phyloP scores from a whole-genome alignment of 1,140 invertebrate species.

The Zaprionus camerounensis region DNA sequence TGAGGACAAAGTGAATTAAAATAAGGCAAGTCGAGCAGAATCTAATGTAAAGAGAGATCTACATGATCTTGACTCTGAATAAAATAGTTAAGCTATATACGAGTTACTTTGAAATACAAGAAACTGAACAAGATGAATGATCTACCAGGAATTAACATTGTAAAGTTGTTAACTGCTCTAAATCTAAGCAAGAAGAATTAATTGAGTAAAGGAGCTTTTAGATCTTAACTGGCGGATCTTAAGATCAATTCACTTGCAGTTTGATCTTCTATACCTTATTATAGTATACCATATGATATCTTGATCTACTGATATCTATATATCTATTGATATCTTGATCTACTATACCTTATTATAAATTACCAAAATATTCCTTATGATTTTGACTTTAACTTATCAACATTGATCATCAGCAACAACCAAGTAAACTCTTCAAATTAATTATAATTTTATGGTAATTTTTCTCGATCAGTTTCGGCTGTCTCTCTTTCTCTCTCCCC shows the following conservation, averaged over 20 bases:
- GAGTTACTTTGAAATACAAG: not conserved
- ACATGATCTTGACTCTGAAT: too few relatives aligned
- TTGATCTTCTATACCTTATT: not conserved
- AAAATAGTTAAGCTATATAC: too few relatives aligned
- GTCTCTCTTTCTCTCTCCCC: not conserved
- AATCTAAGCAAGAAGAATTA: not conserved
- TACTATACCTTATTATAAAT: too few relatives aligned
- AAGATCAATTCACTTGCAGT: not conserved
- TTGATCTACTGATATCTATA: too few relatives aligned
- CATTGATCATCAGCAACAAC: not conserved
- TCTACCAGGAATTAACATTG: not conserved
- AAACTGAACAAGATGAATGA: not conserved
- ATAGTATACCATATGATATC: too few relatives aligned
- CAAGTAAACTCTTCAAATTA: conserved; percentile 22
- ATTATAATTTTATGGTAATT: conserved; percentile 47
- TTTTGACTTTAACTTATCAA: not conserved
- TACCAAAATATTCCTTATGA: not conserved
- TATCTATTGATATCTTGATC: too few relatives aligned
- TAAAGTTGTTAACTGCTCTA: not conserved
- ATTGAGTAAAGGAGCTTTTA: not conserved
- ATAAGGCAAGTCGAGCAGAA: too few relatives aligned
- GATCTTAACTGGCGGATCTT: not conserved
- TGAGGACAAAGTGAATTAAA: too few relatives aligned
- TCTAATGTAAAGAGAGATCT: too few relatives aligned
- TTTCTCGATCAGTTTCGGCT: not conserved